phyloP scores from a whole-genome alignment of 1,140 invertebrate genomes.

The Euura lappo region DNA sequence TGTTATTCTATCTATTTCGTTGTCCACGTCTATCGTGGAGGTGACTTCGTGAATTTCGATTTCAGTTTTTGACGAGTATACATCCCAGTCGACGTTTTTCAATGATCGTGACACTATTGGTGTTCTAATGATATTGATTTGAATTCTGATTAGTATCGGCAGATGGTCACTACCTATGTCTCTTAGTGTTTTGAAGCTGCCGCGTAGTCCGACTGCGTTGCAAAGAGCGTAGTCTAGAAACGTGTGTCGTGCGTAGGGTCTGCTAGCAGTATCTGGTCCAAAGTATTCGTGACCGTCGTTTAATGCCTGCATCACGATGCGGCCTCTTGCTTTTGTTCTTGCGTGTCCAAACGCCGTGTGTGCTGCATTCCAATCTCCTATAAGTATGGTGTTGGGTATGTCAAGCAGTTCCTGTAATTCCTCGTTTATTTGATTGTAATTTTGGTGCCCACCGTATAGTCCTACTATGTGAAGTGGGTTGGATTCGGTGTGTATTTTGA shows the following conservation, averaged over 20 bases:
- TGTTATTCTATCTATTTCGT: no score
- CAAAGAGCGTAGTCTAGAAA: conserved; percentile 13
- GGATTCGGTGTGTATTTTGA: neutral
- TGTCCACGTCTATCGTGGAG: no score
- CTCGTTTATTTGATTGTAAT: conserved; percentile 5
- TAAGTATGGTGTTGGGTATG: neutral
- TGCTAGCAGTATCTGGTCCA: conserved; percentile 9
- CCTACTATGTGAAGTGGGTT: neutral
- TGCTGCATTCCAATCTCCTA: conserved; percentile 15
- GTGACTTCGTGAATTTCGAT: no score
- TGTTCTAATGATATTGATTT: conserved; percentile 7
- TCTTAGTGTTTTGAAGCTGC: neutral
- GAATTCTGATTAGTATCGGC: conserved; percentile 8
- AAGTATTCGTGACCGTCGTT: conserved; percentile 8
- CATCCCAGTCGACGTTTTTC: conserved; percentile 6
- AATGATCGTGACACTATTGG: neutral
- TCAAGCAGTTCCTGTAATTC: conserved; percentile 12
- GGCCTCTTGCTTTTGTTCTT: conserved; percentile 5
- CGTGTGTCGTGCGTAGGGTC: neutral
- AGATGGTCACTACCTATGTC: conserved; percentile 11
- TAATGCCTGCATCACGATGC: conserved; percentile 8
- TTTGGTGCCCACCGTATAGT: neutral
- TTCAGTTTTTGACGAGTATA: no score
- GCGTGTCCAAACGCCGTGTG: conserved; percentile 10
- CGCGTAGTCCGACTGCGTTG: neutral